Base-by-base conservation (phyloP, 1,140 invertebrate genomes). In the Bombus soroeensis region DNA sequence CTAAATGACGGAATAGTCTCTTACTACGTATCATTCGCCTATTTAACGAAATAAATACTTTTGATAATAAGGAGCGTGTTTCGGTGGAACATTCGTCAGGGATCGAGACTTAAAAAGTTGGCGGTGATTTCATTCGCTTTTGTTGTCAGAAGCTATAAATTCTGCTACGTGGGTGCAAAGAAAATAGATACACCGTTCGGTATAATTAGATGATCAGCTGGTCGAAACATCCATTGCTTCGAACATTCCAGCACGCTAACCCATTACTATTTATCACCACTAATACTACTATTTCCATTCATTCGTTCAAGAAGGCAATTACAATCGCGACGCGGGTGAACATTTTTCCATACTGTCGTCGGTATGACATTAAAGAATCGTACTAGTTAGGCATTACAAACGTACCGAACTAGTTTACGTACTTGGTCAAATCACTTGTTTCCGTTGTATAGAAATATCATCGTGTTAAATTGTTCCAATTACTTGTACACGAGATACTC, bases 121-220 rank as follows among this genome's bases (percentile, higher is more conserved):
- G 34, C 53, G 59, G 6, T 25, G 25, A 59, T 37, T 76, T 76
- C 74, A 76, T 57, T 22, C 32, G 53, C 15, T 59, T 76, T 76
- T 34, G 59, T 76, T 76, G 53, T 76, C 34, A 59, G 74, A 37
- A n/a, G 74, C 53, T 76, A 76, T 76, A 76, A 59, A 76, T 59
- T 76, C 74, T 59, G 53, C 74, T 34, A 76, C 74, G 74, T 76
- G 74, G 74, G 74, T 76, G 74, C 74, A 76, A 76, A 59, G 74
- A 76, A 76, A 76, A 76, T 39, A 76, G 74, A 76, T 76, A 76
- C 53, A 39, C 53, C 53, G 53, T 13, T 59, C 74, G 74, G 13
- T 76, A 76, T 76, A 76, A 76, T 39, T 76, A 59, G 74, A 76
- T n/a, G 74, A 76, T 76, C 74, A 39, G 74, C 53, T 76, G 53